These are phyloP conservation scores for Pocillopora grandis DNA, from an alignment of 92 coral and sea anemone genomes.

Conservation along the genomic window DNA sequence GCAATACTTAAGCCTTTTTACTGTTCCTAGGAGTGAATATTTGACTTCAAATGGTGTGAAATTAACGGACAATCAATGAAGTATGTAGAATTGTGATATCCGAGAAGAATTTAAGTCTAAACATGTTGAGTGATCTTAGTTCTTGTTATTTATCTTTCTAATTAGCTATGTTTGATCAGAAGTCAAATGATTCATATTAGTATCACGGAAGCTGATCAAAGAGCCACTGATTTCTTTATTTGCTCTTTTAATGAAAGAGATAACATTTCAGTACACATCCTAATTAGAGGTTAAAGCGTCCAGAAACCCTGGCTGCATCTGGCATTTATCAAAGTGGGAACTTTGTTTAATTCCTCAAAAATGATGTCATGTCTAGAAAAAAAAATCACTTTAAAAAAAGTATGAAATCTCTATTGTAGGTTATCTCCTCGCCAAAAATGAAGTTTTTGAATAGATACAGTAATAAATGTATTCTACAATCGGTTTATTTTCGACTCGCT, in stretches of 20 bases:
- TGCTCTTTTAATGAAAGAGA: background rate
- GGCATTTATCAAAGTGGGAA: background rate
- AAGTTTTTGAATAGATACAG: background rate
- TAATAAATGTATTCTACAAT: background rate
- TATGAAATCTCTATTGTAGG: background rate
- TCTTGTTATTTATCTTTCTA: background rate
- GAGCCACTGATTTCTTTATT: constrained; percentile 4
- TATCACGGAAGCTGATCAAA: constrained; percentile 4
- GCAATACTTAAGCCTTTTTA: background rate
- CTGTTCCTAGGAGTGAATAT: background rate
- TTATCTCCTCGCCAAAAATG: background rate
- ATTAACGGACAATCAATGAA: background rate
- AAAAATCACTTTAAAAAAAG: background rate
- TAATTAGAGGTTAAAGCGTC: no score
- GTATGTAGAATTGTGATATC: background rate
- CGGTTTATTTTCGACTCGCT: background rate
- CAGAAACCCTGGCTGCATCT: background rate
- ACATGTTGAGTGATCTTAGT: background rate
- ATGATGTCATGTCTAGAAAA: constrained; percentile 28
- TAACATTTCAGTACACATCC: background rate
- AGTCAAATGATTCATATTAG: background rate
- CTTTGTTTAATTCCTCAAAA: constrained; percentile 9
- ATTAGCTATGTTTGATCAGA: constrained; percentile 6
- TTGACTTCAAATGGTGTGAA: background rate
- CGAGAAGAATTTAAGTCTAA: background rate